Evolutionary conservation across 2,113 vertebrate species (phyloP), one percentile per base, ranked within the genome.

Genomic region (Forbesichthys agassizii): DNA sequence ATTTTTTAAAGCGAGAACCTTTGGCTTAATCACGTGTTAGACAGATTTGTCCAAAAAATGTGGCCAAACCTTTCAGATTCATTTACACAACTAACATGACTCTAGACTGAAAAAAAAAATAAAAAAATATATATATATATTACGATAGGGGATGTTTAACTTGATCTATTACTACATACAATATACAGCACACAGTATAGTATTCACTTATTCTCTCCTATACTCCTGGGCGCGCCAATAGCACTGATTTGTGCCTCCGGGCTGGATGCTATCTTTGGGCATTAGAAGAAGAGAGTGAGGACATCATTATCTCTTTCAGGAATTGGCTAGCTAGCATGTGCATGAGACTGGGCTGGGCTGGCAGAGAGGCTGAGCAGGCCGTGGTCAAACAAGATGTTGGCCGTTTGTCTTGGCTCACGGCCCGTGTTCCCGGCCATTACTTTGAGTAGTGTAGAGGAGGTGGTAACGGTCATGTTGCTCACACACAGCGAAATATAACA

Each of bases 231-330:
- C 60, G 66, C 53, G 71, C 33, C 55, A 27, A 14, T 48, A n/a
- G 60, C 79, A 70, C 70, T 87, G 85, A 88, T 77, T 84, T 82
- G 65, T 65, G 59, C 20, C 71, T 73, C 59, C 75, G 59, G 56
- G 54, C 64, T 64, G 61, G 71, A 72, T 67, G 33, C 70, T 68
- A 69, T 59, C 63, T 63, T 55, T 61, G 58, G 68, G 8, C 62
- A 70, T 53, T 12, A 47, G 53, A 61, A 67, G 49, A 51, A 61
- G 67, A 48, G 69, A 71, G 52, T 68, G 64, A 59, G 47, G 51
- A 69, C 66, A 1, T 77, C 57, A 69, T 84, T 79, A 64, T 80
- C 10, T 60, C 69, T 65, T 1, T 61, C 68, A 55, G 51, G 66
- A 82, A 67, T 51, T 13, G 65, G 20, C 59, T 36, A 74, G 78